These are phyloP conservation scores for Idaea aversata DNA, from an alignment of 2,888 invertebrate species.

Conservation along the genomic window DNA sequence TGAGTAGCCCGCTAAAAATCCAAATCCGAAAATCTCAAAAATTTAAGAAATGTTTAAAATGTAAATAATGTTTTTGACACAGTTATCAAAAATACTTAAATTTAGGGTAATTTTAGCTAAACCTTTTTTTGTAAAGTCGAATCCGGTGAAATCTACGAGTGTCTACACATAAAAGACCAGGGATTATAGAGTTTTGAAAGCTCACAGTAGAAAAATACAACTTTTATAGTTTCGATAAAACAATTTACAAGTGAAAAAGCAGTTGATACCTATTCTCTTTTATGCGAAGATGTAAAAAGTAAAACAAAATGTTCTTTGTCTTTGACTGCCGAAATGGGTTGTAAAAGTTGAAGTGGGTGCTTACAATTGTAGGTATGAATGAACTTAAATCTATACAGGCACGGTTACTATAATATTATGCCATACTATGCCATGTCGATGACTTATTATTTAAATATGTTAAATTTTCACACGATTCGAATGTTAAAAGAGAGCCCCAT, in stretches of 20 bases:
- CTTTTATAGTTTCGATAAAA: constrained; percentile 8
- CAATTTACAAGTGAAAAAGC: constrained; percentile 22
- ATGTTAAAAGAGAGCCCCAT: not conserved
- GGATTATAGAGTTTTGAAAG: not conserved
- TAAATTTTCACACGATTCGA: not conserved
- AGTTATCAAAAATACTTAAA: too few relatives aligned
- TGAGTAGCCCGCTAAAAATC: too few relatives aligned
- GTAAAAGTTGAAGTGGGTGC: constrained; percentile 20
- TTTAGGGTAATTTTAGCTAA: too few relatives aligned
- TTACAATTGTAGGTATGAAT: not conserved
- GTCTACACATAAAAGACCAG: too few relatives aligned
- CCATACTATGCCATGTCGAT: not conserved
- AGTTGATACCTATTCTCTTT: constrained; percentile 22
- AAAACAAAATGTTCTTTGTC: constrained; percentile 32
- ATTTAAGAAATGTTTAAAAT: too few relatives aligned
- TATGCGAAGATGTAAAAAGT: constrained; percentile 34
- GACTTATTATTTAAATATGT: not conserved
- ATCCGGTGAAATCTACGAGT: too few relatives aligned
- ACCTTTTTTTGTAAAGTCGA: too few relatives aligned
- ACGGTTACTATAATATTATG: not conserved
- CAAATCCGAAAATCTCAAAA: too few relatives aligned
- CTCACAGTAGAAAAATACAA: not conserved
- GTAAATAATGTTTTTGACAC: too few relatives aligned
- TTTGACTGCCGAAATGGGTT: constrained; percentile 20
- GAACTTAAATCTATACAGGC: not conserved